phyloP scores from a whole-genome alignment of 1,140 invertebrate genomes.

The Sycobia sp. region DNA sequence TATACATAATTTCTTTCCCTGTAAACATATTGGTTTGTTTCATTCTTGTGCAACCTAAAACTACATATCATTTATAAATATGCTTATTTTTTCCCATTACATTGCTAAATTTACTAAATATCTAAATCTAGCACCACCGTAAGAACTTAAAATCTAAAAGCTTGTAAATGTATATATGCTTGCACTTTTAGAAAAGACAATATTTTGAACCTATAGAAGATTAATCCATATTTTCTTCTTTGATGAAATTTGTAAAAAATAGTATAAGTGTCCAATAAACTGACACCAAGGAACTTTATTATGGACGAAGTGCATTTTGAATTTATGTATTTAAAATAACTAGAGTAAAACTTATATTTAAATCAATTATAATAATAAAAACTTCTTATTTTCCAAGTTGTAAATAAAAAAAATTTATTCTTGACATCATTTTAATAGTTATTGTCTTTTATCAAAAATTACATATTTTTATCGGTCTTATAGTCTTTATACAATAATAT shows the following conservation, averaged over 20 bases:
- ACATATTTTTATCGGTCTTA: too few relatives aligned
- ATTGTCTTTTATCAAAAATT: too few relatives aligned
- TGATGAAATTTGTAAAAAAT: slow-evolving; percentile 17
- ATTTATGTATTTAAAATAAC: too few relatives aligned
- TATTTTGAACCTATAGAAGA: not conserved
- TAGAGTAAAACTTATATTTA: not conserved
- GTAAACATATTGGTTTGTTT: not conserved
- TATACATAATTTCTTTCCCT: slow-evolving; percentile 1
- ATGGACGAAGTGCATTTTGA: slow-evolving; percentile 39
- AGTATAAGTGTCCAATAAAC: slow-evolving; percentile 9
- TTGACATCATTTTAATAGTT: too few relatives aligned
- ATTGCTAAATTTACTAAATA: slow-evolving; percentile 15
- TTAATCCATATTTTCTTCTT: too few relatives aligned
- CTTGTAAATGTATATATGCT: slow-evolving; percentile 9
- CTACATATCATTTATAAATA: slow-evolving; percentile 16
- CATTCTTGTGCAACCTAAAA: slow-evolving; percentile 10
- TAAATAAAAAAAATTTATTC: too few relatives aligned
- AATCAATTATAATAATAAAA: not conserved
- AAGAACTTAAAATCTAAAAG: slow-evolving; percentile 11
- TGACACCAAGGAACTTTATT: slow-evolving; percentile 42
- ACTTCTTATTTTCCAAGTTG: too few relatives aligned
- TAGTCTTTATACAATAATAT: too few relatives aligned
- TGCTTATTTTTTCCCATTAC: slow-evolving; percentile 13
- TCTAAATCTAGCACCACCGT: slow-evolving; percentile 21
- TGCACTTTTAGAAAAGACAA: slow-evolving; percentile 15